Evolutionary conservation across 2,797 vertebrate genomes (phyloP).

Genomic region (Rhinichthys osculus): DNA sequence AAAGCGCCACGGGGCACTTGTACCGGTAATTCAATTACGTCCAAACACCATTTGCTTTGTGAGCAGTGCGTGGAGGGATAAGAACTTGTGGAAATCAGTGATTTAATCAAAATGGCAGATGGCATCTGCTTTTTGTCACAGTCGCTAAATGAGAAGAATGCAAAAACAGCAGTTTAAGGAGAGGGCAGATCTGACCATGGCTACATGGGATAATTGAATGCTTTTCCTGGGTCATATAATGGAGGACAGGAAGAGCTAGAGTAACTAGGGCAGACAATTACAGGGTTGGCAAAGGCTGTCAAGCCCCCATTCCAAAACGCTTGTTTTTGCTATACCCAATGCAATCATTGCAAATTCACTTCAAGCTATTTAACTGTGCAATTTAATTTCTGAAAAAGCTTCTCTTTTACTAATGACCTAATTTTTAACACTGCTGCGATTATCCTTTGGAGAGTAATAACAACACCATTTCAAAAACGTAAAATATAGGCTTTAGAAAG

Average conservation of each 20-base stretch:
- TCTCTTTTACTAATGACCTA: conserved; percentile 2
- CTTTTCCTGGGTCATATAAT: conserved; percentile 38
- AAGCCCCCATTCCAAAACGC: neutral
- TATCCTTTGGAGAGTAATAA: conserved; percentile 3
- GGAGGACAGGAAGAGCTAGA: neutral
- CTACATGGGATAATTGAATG: conserved; percentile 26
- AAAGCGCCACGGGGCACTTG: too few relatives aligned
- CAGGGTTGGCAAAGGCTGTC: conserved; percentile 30
- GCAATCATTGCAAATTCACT: conserved; percentile 19
- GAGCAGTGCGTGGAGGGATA: too few relatives aligned
- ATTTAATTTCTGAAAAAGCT: conserved; percentile 16
- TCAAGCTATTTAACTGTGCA: conserved; percentile 3
- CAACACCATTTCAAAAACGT: neutral
- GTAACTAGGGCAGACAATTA: conserved; percentile 38
- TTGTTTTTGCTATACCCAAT: neutral
- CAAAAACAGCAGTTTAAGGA: too few relatives aligned
- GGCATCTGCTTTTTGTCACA: too few relatives aligned
- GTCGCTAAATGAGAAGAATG: too few relatives aligned
- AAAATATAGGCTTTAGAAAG: conserved; percentile 24
- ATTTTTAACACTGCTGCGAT: conserved; percentile 13
- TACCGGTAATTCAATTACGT: too few relatives aligned
- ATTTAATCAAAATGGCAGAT: too few relatives aligned
- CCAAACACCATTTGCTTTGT: too few relatives aligned
- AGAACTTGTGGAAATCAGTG: too few relatives aligned
- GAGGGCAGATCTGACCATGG: too few relatives aligned